These are phyloP conservation scores for Ornithoptera alexandrae DNA, from an alignment of 2,888 invertebrate genomes.

Conservation along the genomic window DNA sequence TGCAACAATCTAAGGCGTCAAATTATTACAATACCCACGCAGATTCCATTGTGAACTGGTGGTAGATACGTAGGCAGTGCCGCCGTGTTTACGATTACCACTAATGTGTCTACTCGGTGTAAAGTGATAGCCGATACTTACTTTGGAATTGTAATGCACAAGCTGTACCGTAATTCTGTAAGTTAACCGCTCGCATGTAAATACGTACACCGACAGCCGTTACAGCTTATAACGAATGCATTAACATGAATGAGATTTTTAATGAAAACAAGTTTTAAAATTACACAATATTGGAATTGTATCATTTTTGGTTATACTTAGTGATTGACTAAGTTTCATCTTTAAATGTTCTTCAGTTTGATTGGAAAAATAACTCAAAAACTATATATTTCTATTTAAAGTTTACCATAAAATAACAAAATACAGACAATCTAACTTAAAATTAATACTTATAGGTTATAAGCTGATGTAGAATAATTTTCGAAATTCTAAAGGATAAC, in stretches of 20 bases:
- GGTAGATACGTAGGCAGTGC: conserved; percentile 10
- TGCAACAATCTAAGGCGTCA: conserved; percentile 9
- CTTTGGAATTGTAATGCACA: conserved; percentile 16
- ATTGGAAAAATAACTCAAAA: too few relatives aligned
- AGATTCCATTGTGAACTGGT: conserved; percentile 18
- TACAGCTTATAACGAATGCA: conserved; percentile 1
- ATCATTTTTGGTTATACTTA: too few relatives aligned
- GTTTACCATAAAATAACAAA: too few relatives aligned
- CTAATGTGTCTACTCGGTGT: conserved; percentile 14
- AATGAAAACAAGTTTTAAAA: not conserved
- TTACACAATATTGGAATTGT: too few relatives aligned
- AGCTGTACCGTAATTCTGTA: conserved; percentile 11
- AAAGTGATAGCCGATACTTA: conserved; percentile 17
- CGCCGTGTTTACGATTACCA: conserved; percentile 18
- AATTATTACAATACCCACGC: conserved; percentile 26
- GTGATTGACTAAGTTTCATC: too few relatives aligned
- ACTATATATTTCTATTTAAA: too few relatives aligned
- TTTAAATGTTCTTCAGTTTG: too few relatives aligned
- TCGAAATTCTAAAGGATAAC: too few relatives aligned
- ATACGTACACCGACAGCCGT: conserved; percentile 8
- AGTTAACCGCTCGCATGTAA: conserved; percentile 1
- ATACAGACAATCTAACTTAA: too few relatives aligned
- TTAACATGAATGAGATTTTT: not conserved
- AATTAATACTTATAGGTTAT: too few relatives aligned
- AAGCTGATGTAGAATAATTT: too few relatives aligned